These are phyloP conservation scores for Drusus annulatus DNA, from an alignment of 1,140 invertebrate genomes.

Conservation along the genomic window DNA sequence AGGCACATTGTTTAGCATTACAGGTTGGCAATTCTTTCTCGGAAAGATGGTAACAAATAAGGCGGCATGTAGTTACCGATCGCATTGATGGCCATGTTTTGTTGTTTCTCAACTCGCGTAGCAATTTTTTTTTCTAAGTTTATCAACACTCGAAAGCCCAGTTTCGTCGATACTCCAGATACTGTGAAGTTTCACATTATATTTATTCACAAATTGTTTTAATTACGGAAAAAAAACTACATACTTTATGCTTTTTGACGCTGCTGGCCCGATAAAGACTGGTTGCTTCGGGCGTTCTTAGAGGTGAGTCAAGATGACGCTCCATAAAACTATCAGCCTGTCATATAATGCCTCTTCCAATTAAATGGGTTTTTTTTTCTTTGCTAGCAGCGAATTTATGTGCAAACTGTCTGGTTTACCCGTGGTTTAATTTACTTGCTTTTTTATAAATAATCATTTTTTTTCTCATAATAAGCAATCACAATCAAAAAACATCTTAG, in stretches of 20 bases:
- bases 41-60: conserved; percentile 5
- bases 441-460: background rate
- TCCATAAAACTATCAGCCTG: background rate
- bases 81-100: background rate
- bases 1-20: background rate
- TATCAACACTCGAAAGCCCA: background rate
- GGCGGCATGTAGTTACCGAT: conserved; percentile 11
- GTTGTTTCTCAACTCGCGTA: background rate
- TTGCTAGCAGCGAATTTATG: background rate
- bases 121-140: background rate
- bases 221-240: background rate
- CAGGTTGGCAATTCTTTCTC: conserved; percentile 1
- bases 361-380: background rate
- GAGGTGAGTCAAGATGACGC: background rate
- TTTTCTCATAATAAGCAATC: no score
- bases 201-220: background rate
- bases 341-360: background rate
- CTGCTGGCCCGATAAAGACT: background rate
- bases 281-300: background rate
- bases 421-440: background rate
- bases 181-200: background rate
- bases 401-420: background rate
- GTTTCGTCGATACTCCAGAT: background rate
- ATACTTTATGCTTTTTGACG: background rate
- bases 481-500: no score